phyloP scores from a whole-genome alignment of 2,113 vertebrate genomes.

The Brachyhypopomus occidentalis region DNA sequence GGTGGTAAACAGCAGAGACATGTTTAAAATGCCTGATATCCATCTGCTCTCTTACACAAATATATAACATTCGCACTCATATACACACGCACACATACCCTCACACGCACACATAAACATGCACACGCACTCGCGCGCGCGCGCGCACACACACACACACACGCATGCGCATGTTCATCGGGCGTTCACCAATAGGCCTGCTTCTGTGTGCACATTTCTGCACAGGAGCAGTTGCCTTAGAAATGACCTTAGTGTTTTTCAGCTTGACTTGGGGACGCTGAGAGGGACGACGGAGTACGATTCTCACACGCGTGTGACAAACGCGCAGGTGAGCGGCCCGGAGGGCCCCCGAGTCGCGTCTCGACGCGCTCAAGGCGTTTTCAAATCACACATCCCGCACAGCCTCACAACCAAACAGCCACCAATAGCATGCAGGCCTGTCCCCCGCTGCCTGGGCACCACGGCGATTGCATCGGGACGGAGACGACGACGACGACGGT shows the following conservation, averaged over 20 bases:
- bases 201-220: background rate
- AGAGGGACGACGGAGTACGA: background rate
- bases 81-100: conserved; percentile 21
- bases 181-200: no score
- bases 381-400: background rate
- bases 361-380: background rate
- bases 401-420: conserved; percentile 8
- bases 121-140: conserved; percentile 20
- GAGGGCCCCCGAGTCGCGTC: background rate
- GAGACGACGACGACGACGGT: no score
- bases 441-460: no score
- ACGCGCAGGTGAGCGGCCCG: background rate
- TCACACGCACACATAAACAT: background rate
- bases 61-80: conserved; percentile 24
- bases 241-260: background rate
- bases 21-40: conserved; percentile 29
- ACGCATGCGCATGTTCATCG: no score
- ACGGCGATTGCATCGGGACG: no score
- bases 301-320: background rate
- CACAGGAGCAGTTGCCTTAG: background rate
- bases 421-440: background rate
- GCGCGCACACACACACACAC: no score
- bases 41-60: conserved; percentile 11
- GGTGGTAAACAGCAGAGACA: conserved; percentile 39
- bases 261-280: conserved; percentile 17